Evolutionary conservation across 2,113 vertebrate species (phyloP), one percentile per base, ranked within the genome.

Genomic region (Echinops telfairi): DNA sequence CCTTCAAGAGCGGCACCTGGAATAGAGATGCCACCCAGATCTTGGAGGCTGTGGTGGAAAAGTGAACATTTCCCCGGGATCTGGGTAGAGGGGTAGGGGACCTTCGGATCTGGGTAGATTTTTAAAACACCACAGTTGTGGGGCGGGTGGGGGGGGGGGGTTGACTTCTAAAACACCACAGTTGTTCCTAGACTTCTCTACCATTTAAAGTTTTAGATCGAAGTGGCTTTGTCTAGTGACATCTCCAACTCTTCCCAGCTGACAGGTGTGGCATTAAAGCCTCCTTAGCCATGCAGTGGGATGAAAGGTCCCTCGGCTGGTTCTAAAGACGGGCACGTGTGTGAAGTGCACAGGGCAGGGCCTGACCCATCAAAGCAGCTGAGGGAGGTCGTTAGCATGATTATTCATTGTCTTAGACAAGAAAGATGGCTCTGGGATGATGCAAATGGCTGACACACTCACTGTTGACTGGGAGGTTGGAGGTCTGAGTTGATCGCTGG

Each of bases 231-330:
- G 16, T 7, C 33, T 53, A 53, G 47, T 53, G 47, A 85, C 57
- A 29, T 47, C 16, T 53, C 83, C 66, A 75, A 43, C 82, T 76
- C 70, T 60, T 84, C 43, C 23, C 53, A 76, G 29, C 57, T 77
- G 75, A 76, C 43, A 68, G 75, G 80, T 83, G 85, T 87, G 40
- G 43, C 47, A 53, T 76, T 88, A 92, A 64, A 29, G 8, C 89
- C 75, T 95, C 86, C 70, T 90, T 87, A 66, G 57, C 82, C 86
- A 11, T 80, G 58, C 80, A 91, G 85, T 87, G 40, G 43, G 60
- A 16, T 29, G 6, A 11, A 53, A 53, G 47, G 6, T 4, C 47
- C 53, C 66, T 16, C 0, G 7, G 57, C 6, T 15, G 2, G 2
- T 33, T 82, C 80, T 78, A 27, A 27, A n/a, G 82, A 70, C 33